Base-by-base conservation (phyloP, 1,140 invertebrate genomes). In the Whitmania pigra region DNA sequence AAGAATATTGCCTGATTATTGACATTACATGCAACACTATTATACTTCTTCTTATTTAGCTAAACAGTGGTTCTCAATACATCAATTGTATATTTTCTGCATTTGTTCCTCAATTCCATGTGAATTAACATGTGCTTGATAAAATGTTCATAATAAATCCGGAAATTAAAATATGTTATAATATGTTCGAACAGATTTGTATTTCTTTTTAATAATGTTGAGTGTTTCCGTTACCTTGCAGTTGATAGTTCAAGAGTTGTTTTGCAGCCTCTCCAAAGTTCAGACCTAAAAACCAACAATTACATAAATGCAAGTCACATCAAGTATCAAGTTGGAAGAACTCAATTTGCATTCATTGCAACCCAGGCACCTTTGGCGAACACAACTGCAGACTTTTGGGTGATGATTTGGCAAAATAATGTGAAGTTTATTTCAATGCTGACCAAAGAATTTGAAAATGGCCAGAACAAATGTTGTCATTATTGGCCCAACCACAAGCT, bases 301-400 rank as follows among this genome's bases (percentile, higher is more conserved):
- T 63, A 63, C 57, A 63, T 63, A 25, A 63, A 63, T 31, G 57
- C 57, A 22, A 63, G 57, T 63, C 57, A 63, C 29, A 63, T 63
- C 22, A 25, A 25, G 22, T 63, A 25, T 13, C 22, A 15, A 22
- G 57, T 63, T 63, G 57, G 57, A 22, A 63, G 18, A 11, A 31
- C 7, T 63, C 11, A 13, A 15, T 11, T 63, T 31, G 22, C 22
- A 18, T 63, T 63, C 57, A 63, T 63, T 25, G 29, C 57, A 31
- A 25, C 57, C 22, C 57, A 63, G 18, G 29, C 22, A 22, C 57
- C 57, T 63, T 18, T 63, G 57, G 0, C 15, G 20, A 63, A 63
- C 29, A 63, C 57, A 25, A 31, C 18, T 25, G 57, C 57, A 22
- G 57, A 63, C 57, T 63, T 63, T 31, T 63, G 57, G 57, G 11